phyloP scores from a whole-genome alignment of 92 coral and sea anemone genomes.

The Meandrina meandrites region DNA sequence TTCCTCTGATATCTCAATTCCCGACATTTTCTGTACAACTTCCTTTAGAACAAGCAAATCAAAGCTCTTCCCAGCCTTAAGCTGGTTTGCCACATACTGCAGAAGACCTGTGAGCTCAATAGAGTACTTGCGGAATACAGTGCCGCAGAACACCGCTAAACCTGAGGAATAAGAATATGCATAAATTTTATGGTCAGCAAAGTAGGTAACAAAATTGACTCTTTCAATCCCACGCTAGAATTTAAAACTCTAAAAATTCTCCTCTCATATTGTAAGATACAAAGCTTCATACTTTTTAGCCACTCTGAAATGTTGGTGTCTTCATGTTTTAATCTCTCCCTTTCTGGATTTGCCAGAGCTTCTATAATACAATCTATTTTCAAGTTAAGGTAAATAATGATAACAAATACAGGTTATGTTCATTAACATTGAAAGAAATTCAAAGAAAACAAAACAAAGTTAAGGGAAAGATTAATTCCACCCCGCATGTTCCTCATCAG shows the following conservation, averaged over 20 bases:
- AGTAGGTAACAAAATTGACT: not conserved
- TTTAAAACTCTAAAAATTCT: no score
- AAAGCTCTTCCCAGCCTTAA: slow-evolving; percentile 96
- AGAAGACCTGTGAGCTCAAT: slow-evolving; percentile 95
- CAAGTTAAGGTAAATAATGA: slow-evolving; percentile 53
- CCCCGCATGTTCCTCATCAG: slow-evolving; percentile 22
- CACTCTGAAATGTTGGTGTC: slow-evolving; percentile 98
- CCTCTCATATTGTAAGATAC: not conserved
- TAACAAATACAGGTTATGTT: not conserved
- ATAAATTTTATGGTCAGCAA: no score
- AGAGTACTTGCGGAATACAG: slow-evolving; percentile 92
- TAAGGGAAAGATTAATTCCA: not conserved
- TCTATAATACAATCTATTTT: slow-evolving; percentile 90
- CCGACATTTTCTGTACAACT: slow-evolving; percentile 99
- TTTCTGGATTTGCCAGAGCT: slow-evolving; percentile 98
- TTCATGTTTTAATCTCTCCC: slow-evolving; percentile 91
- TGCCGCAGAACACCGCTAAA: slow-evolving; percentile 95
- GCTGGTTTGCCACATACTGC: slow-evolving; percentile 95
- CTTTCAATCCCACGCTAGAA: no score
- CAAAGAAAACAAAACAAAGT: not conserved
- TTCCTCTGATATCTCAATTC: slow-evolving; percentile 97
- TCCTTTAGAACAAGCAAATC: slow-evolving; percentile 93
- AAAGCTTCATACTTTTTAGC: slow-evolving; percentile 82
- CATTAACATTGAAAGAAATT: not conserved
- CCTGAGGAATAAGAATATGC: slow-evolving; percentile 48